These are phyloP conservation scores for Scopus umbretta DNA, from an alignment of 2,113 vertebrate genomes.

Conservation along the genomic window DNA sequence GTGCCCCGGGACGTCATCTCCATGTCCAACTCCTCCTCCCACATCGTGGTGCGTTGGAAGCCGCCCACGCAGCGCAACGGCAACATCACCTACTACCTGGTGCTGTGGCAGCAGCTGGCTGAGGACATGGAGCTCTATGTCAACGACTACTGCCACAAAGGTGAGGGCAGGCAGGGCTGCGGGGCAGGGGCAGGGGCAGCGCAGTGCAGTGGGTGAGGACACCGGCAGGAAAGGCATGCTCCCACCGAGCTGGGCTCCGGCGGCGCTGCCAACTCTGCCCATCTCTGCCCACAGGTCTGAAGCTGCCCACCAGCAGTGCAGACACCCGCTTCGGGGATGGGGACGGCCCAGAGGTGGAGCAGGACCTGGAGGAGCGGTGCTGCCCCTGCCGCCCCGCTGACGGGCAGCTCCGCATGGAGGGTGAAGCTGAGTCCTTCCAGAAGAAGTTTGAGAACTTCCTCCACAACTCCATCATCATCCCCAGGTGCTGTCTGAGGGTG, in stretches of 20 bases:
- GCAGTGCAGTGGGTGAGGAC: rapidly evolving
- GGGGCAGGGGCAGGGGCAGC: not conserved
- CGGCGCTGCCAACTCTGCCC: not conserved
- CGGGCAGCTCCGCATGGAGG: constrained; percentile 48
- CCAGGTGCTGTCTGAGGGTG: constrained; percentile 63
- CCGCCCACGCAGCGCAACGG: constrained; percentile 76
- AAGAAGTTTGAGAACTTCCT: constrained; percentile 84
- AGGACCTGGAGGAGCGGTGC: constrained; percentile 58
- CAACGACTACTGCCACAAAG: constrained; percentile 79
- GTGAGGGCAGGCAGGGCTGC: constrained; percentile 4
- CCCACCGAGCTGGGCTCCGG: rapidly evolving
- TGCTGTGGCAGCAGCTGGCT: constrained; percentile 77
- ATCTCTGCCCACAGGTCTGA: constrained; percentile 45
- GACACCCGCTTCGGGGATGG: constrained; percentile 69
- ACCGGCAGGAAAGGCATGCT: rapidly evolving
- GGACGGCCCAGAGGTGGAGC: constrained; percentile 19
- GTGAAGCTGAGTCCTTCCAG: constrained; percentile 73
- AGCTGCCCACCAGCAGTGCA: constrained; percentile 75
- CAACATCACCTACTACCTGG: constrained; percentile 79
- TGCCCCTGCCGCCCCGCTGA: constrained; percentile 71
- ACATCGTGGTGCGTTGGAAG: constrained; percentile 80
- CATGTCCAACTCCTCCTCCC: constrained; percentile 79
- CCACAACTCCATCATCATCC: constrained; percentile 79
- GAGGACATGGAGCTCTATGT: constrained; percentile 78
- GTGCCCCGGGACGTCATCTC: constrained; percentile 78